These are phyloP conservation scores for Pedetes capensis DNA, from an alignment of 2,113 vertebrate genomes.

Conservation along the genomic window DNA sequence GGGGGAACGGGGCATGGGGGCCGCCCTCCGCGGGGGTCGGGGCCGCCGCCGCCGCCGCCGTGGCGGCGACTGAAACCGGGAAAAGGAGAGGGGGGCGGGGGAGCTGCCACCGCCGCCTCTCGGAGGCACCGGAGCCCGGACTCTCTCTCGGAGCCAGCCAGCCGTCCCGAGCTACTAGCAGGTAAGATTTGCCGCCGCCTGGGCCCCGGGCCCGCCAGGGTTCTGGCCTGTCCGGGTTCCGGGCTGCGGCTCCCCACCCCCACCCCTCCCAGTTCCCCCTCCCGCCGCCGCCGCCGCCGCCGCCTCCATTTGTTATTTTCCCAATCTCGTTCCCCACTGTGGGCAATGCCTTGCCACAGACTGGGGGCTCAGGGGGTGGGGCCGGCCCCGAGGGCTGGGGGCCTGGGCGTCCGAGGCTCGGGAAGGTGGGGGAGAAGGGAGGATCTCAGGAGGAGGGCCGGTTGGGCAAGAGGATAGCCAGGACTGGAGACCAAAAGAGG, in stretches of 20 bases:
- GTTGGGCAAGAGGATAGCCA: not conserved
- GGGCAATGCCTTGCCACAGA: not conserved
- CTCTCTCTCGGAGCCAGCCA: conserved; percentile 35
- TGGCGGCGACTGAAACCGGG: conserved; percentile 73
- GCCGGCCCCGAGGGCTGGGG: not conserved
- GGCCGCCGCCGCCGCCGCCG: conserved; percentile 65
- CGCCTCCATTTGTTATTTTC: conserved; percentile 74
- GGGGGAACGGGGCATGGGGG: conserved; percentile 49
- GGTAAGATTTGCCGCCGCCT: conserved; percentile 52
- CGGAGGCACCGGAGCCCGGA: conserved; percentile 31
- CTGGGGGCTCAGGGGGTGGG: conserved; percentile 28
- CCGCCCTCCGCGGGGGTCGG: conserved; percentile 58
- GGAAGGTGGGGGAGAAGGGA: conserved; percentile 41
- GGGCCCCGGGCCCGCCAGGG: not conserved
- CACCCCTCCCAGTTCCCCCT: conserved; percentile 11
- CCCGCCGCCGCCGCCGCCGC: conserved; percentile 22
- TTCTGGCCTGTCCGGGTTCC: not conserved
- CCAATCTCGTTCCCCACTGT: conserved; percentile 44
- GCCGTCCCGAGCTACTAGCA: conserved; percentile 56
- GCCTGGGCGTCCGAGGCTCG: not conserved
- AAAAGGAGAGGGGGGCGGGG: conserved; percentile 50
- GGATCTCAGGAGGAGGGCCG: conserved; percentile 34
- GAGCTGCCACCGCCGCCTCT: conserved; percentile 59
- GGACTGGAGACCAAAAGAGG: not conserved
- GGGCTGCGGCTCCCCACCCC: conserved; percentile 66